Evolutionary conservation across 2,797 vertebrate species (phyloP).

Genomic region (Morelia viridis): DNA sequence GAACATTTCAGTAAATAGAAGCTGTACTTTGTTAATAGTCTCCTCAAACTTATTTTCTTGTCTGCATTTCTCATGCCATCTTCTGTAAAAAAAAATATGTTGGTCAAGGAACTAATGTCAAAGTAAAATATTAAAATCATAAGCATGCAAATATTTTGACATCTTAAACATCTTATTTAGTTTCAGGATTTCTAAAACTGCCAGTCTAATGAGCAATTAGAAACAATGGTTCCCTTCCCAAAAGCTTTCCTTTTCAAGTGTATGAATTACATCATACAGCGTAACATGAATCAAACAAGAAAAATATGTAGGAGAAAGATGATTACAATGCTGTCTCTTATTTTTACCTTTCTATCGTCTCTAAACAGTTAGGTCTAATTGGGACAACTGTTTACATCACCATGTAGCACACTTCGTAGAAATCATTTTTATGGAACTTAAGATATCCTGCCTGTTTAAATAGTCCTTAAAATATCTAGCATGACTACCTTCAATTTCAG

Average conservation of each 20-base stretch:
- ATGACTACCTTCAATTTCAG: not conserved
- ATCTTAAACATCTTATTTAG: too few species aligned
- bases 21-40: slow-evolving; percentile 20
- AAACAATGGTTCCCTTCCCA: too few species aligned
- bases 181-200: too few species aligned
- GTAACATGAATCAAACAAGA: not conserved
- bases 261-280: not conserved
- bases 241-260: not conserved
- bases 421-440: not conserved
- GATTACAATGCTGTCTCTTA: not conserved
- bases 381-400: not conserved
- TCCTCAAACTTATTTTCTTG: slow-evolving; percentile 37
- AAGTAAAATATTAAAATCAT: too few species aligned
- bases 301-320: not conserved
- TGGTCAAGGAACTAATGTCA: too few species aligned
- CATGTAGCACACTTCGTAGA: not conserved
- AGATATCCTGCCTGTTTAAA: not conserved
- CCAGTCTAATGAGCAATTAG: too few species aligned
- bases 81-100: too few species aligned
- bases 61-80: slow-evolving; percentile 24
- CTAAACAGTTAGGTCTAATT: not conserved
- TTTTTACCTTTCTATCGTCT: not conserved
- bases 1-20: slow-evolving; percentile 53
- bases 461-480: not conserved
- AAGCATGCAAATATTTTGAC: too few species aligned